Percentiles rank a stretch among this genome's conserved stretches.
Evolutionary conservation across 2,113 vertebrate genomes (phyloP).

Genomic region (Erpornis zantholeuca): DNA sequence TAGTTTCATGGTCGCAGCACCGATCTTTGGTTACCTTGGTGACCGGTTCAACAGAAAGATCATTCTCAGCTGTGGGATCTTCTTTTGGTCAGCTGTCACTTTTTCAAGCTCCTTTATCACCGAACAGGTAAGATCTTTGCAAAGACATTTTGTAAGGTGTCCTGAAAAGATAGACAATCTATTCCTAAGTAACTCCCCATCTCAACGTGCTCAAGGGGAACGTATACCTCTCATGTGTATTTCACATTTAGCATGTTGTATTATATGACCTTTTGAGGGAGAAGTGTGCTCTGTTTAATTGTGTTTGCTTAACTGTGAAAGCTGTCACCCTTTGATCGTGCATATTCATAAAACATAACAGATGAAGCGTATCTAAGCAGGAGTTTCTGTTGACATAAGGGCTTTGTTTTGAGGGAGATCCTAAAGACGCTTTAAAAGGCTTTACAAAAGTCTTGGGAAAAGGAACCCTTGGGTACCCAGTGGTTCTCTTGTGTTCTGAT

Average conservation of each 20-base stretch:
- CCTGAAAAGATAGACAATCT: neutral
- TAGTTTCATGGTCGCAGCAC: slow-evolving; percentile 97
- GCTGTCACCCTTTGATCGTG: neutral
- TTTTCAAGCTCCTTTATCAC: slow-evolving; percentile 96
- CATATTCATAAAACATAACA: neutral
- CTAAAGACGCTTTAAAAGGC: neutral
- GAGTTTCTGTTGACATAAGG: neutral
- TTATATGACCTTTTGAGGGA: neutral
- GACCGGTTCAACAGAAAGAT: slow-evolving; percentile 98
- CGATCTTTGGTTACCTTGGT: slow-evolving; percentile 97
- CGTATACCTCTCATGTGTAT: rapidly evolving
- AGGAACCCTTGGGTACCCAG: neutral
- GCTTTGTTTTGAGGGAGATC: neutral
- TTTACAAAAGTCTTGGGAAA: neutral
- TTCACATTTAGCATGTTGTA: neutral
- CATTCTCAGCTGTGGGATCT: slow-evolving; percentile 96
- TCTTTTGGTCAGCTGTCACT: slow-evolving; percentile 96
- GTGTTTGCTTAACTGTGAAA: neutral
- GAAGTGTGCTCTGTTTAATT: neutral
- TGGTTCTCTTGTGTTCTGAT: neutral
- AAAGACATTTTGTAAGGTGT: neutral
- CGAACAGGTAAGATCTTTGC: slow-evolving; percentile 80
- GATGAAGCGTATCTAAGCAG: neutral
- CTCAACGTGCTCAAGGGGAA: neutral
- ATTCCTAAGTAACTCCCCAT: neutral